Conservation (phyloP, 2,797 vertebrate genomes). For the Xiphophorus birchmanni region DNA sequence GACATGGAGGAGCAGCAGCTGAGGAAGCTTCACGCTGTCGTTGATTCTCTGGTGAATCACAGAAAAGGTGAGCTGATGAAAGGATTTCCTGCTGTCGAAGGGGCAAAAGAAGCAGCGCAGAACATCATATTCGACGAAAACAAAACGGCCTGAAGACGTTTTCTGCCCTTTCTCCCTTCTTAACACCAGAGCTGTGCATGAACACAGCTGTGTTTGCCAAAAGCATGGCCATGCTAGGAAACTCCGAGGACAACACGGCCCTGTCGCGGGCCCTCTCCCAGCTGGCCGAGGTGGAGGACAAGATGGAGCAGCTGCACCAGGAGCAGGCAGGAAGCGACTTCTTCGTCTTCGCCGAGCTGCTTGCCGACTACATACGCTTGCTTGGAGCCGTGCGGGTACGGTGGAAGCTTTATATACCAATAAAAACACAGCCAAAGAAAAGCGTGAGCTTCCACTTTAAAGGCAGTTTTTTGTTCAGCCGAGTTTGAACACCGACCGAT, state of each 20-base stretch:
- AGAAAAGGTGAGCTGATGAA: conserved; percentile 87
- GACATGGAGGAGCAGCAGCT: conserved; percentile 94
- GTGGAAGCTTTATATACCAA: background rate
- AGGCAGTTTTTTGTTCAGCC: background rate
- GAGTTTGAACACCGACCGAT: background rate
- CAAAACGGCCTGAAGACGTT: conserved; percentile 12
- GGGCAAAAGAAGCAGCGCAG: background rate
- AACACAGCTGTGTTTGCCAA: conserved; percentile 95
- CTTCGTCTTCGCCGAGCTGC: conserved; percentile 91
- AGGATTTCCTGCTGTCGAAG: background rate
- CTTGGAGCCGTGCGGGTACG: conserved; percentile 90
- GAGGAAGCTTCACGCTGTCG: conserved; percentile 89
- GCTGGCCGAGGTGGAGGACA: conserved; percentile 96
- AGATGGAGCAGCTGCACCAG: conserved; percentile 96
- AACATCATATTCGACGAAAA: conserved; percentile 11
- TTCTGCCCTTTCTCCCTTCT: conserved; percentile 21
- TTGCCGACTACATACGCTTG: conserved; percentile 93
- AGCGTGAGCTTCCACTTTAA: background rate
- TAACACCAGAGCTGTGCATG: conserved; percentile 83
- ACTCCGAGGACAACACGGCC: conserved; percentile 95
- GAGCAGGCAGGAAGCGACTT: conserved; percentile 94
- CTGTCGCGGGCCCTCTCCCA: conserved; percentile 93
- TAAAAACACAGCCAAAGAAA: background rate
- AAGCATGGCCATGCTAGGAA: conserved; percentile 96
- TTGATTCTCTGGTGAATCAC: conserved; percentile 92